A percentile compares a stretch with the other conserved stretches of the same genome.
Conservation (phyloP, 2,888 invertebrate species). For the Leistus spinibarbis region DNA sequence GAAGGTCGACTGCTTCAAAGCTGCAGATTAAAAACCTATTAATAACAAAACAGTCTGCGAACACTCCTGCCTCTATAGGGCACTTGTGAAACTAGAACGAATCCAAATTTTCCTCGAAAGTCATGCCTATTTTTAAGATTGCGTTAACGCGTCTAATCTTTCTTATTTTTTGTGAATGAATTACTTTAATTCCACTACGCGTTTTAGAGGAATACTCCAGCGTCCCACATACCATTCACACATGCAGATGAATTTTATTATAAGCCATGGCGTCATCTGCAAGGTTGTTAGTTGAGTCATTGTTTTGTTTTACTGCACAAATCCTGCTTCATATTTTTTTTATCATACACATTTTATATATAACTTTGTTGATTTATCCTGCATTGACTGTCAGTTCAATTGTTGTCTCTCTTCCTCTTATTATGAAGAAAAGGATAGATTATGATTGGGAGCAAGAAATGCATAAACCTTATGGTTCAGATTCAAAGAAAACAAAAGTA, state of each 20-base stretch:
- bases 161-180: background rate
- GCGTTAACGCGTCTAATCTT: background rate
- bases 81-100: no score
- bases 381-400: no score
- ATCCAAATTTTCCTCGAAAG: background rate
- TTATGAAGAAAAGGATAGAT: no score
- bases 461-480: no score
- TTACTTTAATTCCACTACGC: constrained; percentile 10
- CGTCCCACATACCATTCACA: constrained; percentile 9
- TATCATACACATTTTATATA: background rate
- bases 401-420: no score
- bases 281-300: constrained; percentile 32
- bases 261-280: constrained; percentile 25
- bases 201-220: background rate
- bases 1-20: constrained; percentile 24
- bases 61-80: constrained; percentile 2
- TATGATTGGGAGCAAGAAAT: no score
- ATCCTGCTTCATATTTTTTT: background rate
- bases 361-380: background rate
- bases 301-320: constrained; percentile 8
- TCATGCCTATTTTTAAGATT: background rate
- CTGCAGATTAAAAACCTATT: constrained; percentile 1
- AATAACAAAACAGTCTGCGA: constrained; percentile 17
- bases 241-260: constrained; percentile 24
- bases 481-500: no score